Evolutionary conservation across 2,797 vertebrate genomes (phyloP).

Genomic region (Coccyzus lansbergi): DNA sequence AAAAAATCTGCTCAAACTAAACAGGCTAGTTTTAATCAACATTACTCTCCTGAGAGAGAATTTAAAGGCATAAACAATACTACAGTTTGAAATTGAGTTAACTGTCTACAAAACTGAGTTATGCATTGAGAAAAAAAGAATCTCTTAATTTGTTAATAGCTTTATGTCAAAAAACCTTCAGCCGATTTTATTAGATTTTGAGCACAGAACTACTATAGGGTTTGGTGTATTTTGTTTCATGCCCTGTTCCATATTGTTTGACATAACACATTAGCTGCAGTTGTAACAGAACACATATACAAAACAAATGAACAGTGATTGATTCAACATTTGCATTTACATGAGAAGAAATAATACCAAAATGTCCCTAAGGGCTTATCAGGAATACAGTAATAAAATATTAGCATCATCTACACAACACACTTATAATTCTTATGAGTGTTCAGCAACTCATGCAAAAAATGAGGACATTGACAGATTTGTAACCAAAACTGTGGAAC

Average conservation of each 20-base stretch:
- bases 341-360: background rate
- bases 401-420: background rate
- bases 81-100: background rate
- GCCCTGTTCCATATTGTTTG: background rate
- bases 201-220: background rate
- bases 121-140: background rate
- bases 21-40: background rate
- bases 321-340: background rate
- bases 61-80: background rate
- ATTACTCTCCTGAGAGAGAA: background rate
- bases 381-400: background rate
- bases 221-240: background rate
- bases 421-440: background rate
- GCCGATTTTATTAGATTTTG: background rate
- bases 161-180: background rate
- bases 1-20: background rate
- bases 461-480: background rate
- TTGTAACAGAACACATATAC: background rate
- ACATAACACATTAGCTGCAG: background rate
- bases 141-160: background rate
- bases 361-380: background rate
- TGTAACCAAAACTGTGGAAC: background rate
- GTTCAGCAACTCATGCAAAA: background rate
- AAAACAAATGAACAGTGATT: background rate
- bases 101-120: background rate